Evolutionary conservation across 2,113 vertebrate genomes (phyloP), one percentile per base, ranked within the genome.

Genomic region (Laticauda colubrina): DNA sequence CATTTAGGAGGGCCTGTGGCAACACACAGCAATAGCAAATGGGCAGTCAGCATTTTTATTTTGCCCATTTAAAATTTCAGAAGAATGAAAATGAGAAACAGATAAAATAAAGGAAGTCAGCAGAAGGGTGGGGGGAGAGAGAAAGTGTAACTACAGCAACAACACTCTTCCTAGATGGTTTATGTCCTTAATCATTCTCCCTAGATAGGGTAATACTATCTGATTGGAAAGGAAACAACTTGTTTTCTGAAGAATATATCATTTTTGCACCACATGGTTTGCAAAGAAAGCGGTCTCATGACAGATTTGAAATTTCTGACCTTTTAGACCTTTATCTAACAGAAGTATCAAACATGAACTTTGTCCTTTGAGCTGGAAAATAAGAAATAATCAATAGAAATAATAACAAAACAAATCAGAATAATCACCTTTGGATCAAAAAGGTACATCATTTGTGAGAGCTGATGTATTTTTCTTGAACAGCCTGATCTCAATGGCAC

Each of bases 321-420:
- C 94, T 95, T 96, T 96, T 94, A 91, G 94, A 94, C 95, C 93
- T 96, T 96, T 95, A 97, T 96, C 96, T 96, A 94, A 96, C 94
- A 69, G 93, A 95, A 94, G 89, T 20, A 92, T 94, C 93, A 96
- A 94, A 97, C 20, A 14, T 92, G 92, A 96, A 93, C 39, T 91
- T 93, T 39, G 26, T 95, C 94, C 95, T 89, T 10, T 57, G 93
- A 92, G 2, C 39, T 61, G 45, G 21, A 93, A 61, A 91, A 92
- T 90, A 93, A 95, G 34, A 15, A 93, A 96, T 93, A 95, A 97
- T 96, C 91, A 94, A 92, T 93, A 94, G 95, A 95, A 95, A 90
- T 0, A 56, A 86, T 89, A 93, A 91, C 94, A 93, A 96, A 95
- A 96, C 93, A 90, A 51, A 95, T 95, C 93, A 95, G 61, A 85